Evolutionary conservation across 2,797 vertebrate species (phyloP), one percentile per base, ranked within the genome.

Genomic region (Streptopelia turtur): DNA sequence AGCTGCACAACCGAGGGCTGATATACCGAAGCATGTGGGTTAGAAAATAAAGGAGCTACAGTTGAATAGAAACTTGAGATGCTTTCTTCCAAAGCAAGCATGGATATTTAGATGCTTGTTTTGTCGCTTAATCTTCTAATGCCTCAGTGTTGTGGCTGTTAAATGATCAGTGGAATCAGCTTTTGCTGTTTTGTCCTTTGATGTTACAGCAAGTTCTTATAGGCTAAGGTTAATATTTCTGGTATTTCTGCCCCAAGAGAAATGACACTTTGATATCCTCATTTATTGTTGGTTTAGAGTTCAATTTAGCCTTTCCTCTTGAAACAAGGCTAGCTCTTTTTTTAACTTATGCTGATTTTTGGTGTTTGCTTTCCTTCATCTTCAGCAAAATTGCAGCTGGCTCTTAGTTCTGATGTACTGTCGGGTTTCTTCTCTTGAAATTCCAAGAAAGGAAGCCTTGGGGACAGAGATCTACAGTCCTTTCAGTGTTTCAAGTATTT

Each of bases 321-420:
- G 16, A 88, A 91, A 78, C 6, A 41, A 59, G 13, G 39, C 33
- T 82, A 47, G n/a, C 8, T 86, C n/a, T 39, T 86, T 89, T 77
- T 77, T 93, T 53, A 33, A 77, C 13, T 20, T 50, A 35, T 37
- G 56, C 50, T 84, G 37, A 45, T 72, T 82, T 79, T 80, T 61
- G 50, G 22, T 86, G 49, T 92, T 90, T 68, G 15, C 12, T 80
- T 93, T 85, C 25, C 45, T 66, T 78, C 90, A 55, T 88, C 91
- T 94, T 94, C 74, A 94, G 33, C 65, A 91, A 84, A 85, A 88
- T 41, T 83, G 55, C 47, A 69, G 30, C 47, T 93, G 80, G 16
- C 72, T 93, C 41, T 70, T 87, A 41, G 41, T 83, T 93, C 2
- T 61, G 22, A 61, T 63, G 43, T 33, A 66, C 75, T 83, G 45